Percentiles rank a stretch among this genome's conserved stretches.
Conservation (phyloP, 2,797 vertebrate species). For the Phoeniculus purpureus region DNA sequence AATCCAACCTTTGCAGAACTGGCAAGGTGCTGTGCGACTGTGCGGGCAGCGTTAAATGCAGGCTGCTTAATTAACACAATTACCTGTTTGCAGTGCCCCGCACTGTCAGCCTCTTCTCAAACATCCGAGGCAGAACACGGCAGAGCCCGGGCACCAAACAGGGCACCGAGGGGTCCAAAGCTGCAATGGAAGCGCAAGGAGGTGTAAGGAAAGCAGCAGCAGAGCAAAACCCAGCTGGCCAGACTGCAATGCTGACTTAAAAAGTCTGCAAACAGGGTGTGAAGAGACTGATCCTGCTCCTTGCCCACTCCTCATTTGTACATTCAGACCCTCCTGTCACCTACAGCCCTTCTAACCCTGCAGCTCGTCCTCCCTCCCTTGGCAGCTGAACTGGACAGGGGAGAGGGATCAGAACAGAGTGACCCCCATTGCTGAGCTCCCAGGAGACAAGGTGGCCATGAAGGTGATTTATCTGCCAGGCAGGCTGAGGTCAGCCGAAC, state of each 20-base stretch:
- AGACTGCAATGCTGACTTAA: neutral
- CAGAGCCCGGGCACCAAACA: neutral
- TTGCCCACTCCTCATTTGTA: accelerated
- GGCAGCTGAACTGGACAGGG: accelerated
- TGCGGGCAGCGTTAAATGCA: neutral
- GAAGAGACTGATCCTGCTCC: neutral
- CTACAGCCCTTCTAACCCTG: neutral
- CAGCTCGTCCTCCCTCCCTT: accelerated
- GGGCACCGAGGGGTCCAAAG: neutral
- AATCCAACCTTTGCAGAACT: neutral
- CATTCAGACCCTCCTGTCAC: neutral
- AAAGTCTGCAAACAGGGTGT: neutral
- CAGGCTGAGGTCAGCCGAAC: neutral
- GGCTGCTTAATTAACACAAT: conserved; percentile 4
- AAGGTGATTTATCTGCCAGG: neutral
- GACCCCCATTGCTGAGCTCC: accelerated
- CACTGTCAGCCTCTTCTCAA: neutral
- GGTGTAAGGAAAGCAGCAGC: neutral
- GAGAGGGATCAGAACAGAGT: neutral
- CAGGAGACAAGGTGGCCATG: neutral
- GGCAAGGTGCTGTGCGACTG: neutral
- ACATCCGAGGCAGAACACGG: neutral
- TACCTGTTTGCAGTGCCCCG: neutral
- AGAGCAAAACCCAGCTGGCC: neutral
- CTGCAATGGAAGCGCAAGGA: neutral